These are phyloP conservation scores for Schizopygopsis malacanthus DNA, from an alignment of 2,797 vertebrate genomes.

Conservation along the genomic window DNA sequence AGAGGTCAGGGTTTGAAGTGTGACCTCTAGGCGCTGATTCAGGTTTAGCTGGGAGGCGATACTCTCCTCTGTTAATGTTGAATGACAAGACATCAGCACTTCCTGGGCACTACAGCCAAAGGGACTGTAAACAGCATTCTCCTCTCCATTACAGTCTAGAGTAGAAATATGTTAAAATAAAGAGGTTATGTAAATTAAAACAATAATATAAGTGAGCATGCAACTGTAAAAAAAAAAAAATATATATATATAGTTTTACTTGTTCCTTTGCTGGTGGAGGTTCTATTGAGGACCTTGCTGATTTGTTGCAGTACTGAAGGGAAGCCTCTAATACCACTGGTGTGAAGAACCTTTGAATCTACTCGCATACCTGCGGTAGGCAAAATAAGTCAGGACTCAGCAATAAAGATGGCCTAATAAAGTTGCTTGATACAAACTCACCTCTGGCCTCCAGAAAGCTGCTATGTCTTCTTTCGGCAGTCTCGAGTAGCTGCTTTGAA, in stretches of 20 bases:
- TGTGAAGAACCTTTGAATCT: conserved; percentile 72
- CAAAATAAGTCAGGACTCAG: not conserved
- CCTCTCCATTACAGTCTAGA: conserved; percentile 83
- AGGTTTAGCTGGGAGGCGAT: conserved; percentile 79
- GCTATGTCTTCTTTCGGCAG: conserved; percentile 86
- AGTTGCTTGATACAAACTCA: conserved; percentile 57
- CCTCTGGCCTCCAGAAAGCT: conserved; percentile 84
- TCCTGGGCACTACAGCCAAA: conserved; percentile 87
- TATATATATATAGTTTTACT: conserved; percentile 61
- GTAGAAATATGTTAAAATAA: not conserved
- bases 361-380: conserved; percentile 77
- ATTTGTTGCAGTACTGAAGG: conserved; percentile 89
- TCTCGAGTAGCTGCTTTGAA: conserved; percentile 93
- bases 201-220: not conserved
- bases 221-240: too few species aligned
- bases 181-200: not conserved
- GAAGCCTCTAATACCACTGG: conserved; percentile 87
- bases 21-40: conserved; percentile 84
- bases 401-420: not conserved
- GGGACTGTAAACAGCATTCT: conserved; percentile 68
- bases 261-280: conserved; percentile 67
- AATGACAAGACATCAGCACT: conserved; percentile 85
- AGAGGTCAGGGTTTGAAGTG: conserved; percentile 76
- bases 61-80: conserved; percentile 83
- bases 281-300: conserved; percentile 90